Evolutionary conservation across 2,888 invertebrate genomes (phyloP).

Genomic region (Clostera curtula): DNA sequence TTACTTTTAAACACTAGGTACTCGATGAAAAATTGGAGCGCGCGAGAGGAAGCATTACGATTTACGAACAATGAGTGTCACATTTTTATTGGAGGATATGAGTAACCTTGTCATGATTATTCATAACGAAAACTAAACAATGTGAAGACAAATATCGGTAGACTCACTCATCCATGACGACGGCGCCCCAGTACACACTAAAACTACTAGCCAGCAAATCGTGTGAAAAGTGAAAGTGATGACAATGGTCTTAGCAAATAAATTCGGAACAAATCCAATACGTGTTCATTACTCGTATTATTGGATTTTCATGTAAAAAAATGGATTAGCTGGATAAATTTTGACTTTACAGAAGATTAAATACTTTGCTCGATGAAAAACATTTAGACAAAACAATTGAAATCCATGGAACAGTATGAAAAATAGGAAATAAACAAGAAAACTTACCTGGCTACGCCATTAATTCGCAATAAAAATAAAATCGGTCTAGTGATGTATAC

Average conservation of each 20-base stretch:
- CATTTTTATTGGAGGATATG: constrained; percentile 45
- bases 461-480: constrained; percentile 75
- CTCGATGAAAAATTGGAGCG: no score
- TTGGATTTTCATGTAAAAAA: constrained; percentile 61
- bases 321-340: constrained; percentile 64
- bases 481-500: constrained; percentile 27
- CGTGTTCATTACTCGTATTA: constrained; percentile 72
- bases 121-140: constrained; percentile 43
- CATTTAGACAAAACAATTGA: constrained; percentile 72
- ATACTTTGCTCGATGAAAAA: constrained; percentile 68
- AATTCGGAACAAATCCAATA: constrained; percentile 72
- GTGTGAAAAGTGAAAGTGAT: constrained; percentile 73
- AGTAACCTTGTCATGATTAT: constrained; percentile 59
- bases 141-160: constrained; percentile 39
- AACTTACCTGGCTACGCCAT: constrained; percentile 75
- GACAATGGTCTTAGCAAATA: constrained; percentile 72
- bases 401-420: constrained; percentile 66
- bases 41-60: no score
- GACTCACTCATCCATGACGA: constrained; percentile 74
- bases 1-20: constrained; percentile 4
- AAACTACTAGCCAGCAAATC: constrained; percentile 59
- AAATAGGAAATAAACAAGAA: constrained; percentile 72
- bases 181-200: constrained; percentile 52
- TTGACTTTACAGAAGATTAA: constrained; percentile 62
- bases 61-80: constrained; percentile 41